Percentiles rank a stretch among this genome's conserved stretches.
Conservation (phyloP, 1,140 invertebrate species). For the Tetraneura akinire region DNA sequence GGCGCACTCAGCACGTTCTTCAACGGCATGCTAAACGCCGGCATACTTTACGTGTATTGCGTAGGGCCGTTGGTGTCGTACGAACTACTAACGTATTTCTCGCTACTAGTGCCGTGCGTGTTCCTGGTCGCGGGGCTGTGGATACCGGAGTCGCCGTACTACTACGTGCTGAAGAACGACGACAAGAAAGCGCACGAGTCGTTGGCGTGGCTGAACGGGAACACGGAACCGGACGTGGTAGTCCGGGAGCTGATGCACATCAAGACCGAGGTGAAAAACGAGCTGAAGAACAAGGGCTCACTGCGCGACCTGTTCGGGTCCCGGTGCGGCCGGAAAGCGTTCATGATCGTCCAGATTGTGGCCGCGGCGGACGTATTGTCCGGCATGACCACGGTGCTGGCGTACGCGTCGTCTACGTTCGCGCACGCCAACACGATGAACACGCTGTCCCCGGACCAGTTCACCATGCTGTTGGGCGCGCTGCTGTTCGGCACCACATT, state of each 20-base stretch:
- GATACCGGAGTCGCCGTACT: slow-evolving; percentile 83
- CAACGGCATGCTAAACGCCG: slow-evolving; percentile 75
- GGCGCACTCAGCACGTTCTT: slow-evolving; percentile 70
- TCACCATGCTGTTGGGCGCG: slow-evolving; percentile 55
- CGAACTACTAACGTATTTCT: slow-evolving; percentile 67
- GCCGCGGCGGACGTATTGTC: slow-evolving; percentile 54
- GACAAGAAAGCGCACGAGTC: slow-evolving; percentile 67
- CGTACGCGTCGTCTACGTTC: slow-evolving; percentile 54
- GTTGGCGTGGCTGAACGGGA: slow-evolving; percentile 68
- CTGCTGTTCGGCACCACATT: slow-evolving; percentile 60
- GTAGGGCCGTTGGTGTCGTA: slow-evolving; percentile 76
- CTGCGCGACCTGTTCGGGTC: slow-evolving; percentile 52
- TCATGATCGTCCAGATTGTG: slow-evolving; percentile 55
- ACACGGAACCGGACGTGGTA: slow-evolving; percentile 46
- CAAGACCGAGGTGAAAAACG: slow-evolving; percentile 52
- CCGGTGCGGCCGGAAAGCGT: slow-evolving; percentile 51
- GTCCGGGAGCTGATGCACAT: slow-evolving; percentile 53
- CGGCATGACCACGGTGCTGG: slow-evolving; percentile 54
- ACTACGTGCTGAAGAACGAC: slow-evolving; percentile 65
- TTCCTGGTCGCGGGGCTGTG: slow-evolving; percentile 71
- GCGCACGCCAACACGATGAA: slow-evolving; percentile 17
- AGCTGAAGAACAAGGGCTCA: slow-evolving; percentile 43
- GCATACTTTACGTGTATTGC: slow-evolving; percentile 75
- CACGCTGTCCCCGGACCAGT: slow-evolving; percentile 53
- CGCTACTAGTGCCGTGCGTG: slow-evolving; percentile 64